Base-by-base conservation (phyloP, 2,113 vertebrate species). In the Heterochromis multidens region DNA sequence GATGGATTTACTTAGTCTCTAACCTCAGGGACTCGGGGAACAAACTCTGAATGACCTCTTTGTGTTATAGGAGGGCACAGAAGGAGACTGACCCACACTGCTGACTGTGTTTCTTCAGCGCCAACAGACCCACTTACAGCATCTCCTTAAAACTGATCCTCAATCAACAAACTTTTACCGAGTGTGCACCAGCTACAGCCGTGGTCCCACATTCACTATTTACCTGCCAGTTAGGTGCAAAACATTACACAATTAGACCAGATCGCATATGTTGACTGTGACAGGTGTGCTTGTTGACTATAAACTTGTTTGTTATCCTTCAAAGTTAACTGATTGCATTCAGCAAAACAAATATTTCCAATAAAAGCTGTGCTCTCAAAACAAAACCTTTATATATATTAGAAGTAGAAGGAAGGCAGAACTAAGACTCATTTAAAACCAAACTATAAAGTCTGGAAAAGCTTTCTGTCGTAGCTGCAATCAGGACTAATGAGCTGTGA, bases 1-100 rank as follows among this genome's bases (percentile, higher is more conserved):
- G 94, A 95, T 96, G 94, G 93, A 95, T 95, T 96, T 95, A 95
- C 94, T 94, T 94, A 93, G 92, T 93, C 94, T 93, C 92, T 90
- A 94, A 95, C 93, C 94, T 92, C 87, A 37, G 78, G 89, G 91
- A 91, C 85, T 87, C 58, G 43, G 87, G 84, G 91, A 93, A 92
- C 94, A 94, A 95, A 94, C 95, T 95, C 92, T 92, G 82, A 95
- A 94, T 93, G 94, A 96, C 94, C 95, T 94, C 92, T 95, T 93
- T 94, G 94, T 94, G 84, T 76, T 82, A 78, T 76, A 74, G 82
- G 84, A 92, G 91, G 83, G 65, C 76, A 90, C 27, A 52, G 85
- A 89, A 43, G 78, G 56, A 87, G 81, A 63, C 77, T 25, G 83
- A 63, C 65, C 67, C 76, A 61, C 84, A 87, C 84, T 82, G 80